Conservation (phyloP, 2,113 vertebrate genomes). For the Corythoichthys haematopterus region DNA sequence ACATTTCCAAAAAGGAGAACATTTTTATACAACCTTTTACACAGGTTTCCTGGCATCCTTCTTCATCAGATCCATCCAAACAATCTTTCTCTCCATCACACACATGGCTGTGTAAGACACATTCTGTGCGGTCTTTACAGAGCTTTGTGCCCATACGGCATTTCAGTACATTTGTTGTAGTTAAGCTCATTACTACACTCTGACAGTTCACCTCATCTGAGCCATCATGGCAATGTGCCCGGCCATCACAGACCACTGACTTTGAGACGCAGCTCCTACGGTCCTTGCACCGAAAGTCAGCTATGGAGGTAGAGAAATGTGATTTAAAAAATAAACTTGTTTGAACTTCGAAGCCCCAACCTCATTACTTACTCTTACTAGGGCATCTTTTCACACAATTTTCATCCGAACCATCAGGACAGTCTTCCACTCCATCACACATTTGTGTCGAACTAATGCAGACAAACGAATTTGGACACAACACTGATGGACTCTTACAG, state of each 20-base stretch:
- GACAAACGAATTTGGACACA: conserved; percentile 65
- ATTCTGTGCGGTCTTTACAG: conserved; percentile 67
- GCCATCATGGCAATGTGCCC: conserved; percentile 74
- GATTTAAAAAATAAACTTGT: background rate
- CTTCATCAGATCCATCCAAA: conserved; percentile 78
- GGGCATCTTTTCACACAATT: conserved; percentile 69
- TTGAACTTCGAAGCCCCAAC: no score
- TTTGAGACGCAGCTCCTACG: conserved; percentile 60
- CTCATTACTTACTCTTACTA: conserved; percentile 55
- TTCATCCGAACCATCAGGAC: conserved; percentile 81
- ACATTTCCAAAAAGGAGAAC: background rate
- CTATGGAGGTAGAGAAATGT: conserved; percentile 16
- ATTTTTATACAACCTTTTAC: conserved; percentile 27
- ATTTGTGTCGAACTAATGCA: conserved; percentile 72
- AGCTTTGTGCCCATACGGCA: conserved; percentile 52
- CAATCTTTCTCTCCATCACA: conserved; percentile 82
- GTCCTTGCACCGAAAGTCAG: conserved; percentile 71
- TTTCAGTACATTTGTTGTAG: conserved; percentile 13
- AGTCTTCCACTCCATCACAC: conserved; percentile 78
- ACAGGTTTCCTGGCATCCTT: conserved; percentile 42
- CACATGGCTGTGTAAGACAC: conserved; percentile 68
- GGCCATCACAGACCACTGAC: conserved; percentile 74
- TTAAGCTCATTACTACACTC: background rate
- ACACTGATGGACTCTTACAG: conserved; percentile 68
- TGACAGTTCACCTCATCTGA: conserved; percentile 77